Conservation (phyloP, 1,140 invertebrate species). For the Tyrophagus putrescentiae region DNA sequence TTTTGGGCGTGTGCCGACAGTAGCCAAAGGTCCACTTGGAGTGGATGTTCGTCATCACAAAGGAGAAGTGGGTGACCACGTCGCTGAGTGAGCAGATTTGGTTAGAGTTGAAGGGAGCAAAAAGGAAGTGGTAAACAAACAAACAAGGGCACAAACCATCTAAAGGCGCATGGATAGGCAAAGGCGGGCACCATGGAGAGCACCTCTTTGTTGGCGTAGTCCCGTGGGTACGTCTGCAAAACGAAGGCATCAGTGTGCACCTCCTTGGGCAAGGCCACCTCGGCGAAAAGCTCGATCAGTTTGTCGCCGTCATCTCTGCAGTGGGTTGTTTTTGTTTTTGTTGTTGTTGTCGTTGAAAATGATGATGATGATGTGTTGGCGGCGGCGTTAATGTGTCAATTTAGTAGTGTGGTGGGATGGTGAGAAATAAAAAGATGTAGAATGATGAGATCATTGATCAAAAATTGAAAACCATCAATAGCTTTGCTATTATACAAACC, state of each 20-base stretch:
- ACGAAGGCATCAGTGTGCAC: constrained; percentile 43
- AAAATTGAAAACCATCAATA: no score
- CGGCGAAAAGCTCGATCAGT: constrained; percentile 8
- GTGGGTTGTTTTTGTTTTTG: no score
- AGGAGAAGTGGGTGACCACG: constrained; percentile 68
- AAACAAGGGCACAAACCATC: constrained; percentile 44
- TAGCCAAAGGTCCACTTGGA: constrained; percentile 93
- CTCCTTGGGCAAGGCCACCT: neutral
- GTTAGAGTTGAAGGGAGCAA: constrained; percentile 15
- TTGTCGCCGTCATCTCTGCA: neutral
- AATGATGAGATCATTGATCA: no score
- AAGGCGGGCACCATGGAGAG: constrained; percentile 65
- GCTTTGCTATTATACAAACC: constrained; percentile 9
- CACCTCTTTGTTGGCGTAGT: constrained; percentile 52
- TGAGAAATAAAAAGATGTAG: no score
- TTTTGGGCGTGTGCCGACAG: constrained; percentile 72
- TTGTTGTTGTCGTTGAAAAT: no score
- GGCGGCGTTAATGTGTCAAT: no score
- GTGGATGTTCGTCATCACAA: constrained; percentile 78
- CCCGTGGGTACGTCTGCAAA: constrained; percentile 56
- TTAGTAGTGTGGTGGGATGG: no score
- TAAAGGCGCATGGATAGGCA: constrained; percentile 63
- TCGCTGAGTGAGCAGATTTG: constrained; percentile 40
- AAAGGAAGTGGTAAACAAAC: constrained; percentile 8
- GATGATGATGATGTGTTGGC: neutral